Conservation (phyloP, 2,113 vertebrate species). For the Amia ocellicauda region DNA sequence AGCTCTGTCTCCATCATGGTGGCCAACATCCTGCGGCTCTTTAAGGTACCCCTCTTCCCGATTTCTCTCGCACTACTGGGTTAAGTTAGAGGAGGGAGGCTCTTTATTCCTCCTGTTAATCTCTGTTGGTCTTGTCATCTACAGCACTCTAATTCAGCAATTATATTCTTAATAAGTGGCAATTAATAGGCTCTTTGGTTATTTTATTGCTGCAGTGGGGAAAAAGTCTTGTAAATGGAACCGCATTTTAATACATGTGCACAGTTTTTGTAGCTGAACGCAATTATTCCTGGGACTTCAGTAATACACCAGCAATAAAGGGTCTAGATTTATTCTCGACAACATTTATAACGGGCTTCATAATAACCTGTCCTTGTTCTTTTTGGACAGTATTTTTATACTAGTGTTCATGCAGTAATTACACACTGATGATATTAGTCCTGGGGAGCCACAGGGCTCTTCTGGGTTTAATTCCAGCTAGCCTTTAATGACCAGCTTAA, state of each 20-base stretch:
- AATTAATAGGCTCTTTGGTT: neutral
- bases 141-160: neutral
- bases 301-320: too few relatives aligned
- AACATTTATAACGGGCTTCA: too few relatives aligned
- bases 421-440: too few relatives aligned
- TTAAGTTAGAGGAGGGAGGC: too few relatives aligned
- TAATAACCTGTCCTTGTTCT: too few relatives aligned
- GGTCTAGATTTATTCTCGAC: too few relatives aligned
- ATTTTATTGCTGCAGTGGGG: neutral
- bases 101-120: neutral
- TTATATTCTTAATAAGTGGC: neutral
- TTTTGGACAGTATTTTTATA: too few relatives aligned
- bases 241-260: neutral
- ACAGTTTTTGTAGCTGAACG: neutral
- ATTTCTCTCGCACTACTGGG: neutral
- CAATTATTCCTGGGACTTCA: conserved; percentile 4
- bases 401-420: too few relatives aligned
- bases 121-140: conserved; percentile 18
- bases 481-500: too few relatives aligned
- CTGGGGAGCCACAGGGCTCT: too few relatives aligned
- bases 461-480: too few relatives aligned
- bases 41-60: conserved; percentile 76
- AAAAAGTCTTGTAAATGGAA: neutral
- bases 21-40: conserved; percentile 93
- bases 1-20: conserved; percentile 98